Evolutionary conservation across 2,797 vertebrate species (phyloP).

Genomic region (Muraenolepis orangiensis): DNA sequence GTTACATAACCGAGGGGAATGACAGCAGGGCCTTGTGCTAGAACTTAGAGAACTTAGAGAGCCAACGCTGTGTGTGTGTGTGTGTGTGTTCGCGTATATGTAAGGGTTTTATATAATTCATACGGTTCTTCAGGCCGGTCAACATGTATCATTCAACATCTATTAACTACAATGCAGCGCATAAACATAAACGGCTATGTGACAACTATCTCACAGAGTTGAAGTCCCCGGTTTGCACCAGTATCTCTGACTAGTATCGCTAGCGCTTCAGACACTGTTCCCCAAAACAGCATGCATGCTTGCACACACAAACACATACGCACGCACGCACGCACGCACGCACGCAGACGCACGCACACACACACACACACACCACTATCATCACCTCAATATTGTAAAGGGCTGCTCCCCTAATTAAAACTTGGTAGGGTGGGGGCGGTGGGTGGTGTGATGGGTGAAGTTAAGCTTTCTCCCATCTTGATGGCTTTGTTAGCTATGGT

Average conservation of each 20-base stretch:
- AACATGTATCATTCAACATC: not conserved
- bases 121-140: not conserved
- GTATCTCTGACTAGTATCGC: not conserved
- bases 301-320: not conserved
- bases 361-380: not conserved
- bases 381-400: not conserved
- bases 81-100: no score
- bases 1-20: not conserved
- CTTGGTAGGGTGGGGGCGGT: not conserved
- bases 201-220: not conserved
- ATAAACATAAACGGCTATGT: not conserved
- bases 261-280: not conserved
- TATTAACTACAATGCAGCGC: not conserved
- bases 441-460: slow-evolving; percentile 63
- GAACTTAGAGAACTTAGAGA: not conserved
- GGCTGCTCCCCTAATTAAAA: slow-evolving; percentile 74
- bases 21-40: not conserved
- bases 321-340: no score
- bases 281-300: not conserved
- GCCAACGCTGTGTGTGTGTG: not conserved
- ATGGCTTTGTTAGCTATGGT: slow-evolving; percentile 82
- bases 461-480: slow-evolving; percentile 83
- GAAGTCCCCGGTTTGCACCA: not conserved
- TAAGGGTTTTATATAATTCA: not conserved
- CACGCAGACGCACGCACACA: not conserved